Evolutionary conservation across 2,888 invertebrate genomes (phyloP).

Genomic region (Drosophila heteroneura): DNA sequence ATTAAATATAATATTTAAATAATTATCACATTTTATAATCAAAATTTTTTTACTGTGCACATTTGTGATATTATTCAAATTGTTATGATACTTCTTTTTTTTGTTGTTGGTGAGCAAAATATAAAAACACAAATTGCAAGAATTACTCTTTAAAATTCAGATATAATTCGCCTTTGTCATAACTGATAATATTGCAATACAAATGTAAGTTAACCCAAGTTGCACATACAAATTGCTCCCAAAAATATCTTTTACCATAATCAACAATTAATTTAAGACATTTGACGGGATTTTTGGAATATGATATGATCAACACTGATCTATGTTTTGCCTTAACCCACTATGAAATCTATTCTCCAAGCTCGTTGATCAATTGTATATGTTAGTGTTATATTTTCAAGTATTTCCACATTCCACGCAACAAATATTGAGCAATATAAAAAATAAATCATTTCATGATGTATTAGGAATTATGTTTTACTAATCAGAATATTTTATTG

Average conservation of each 20-base stretch:
- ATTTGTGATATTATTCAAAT: constrained; percentile 45
- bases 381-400: not conserved
- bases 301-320: not conserved
- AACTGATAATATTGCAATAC: not conserved
- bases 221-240: not conserved
- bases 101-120: constrained; percentile 30
- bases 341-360: not conserved
- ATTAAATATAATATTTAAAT: constrained; percentile 15
- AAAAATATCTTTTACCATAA: not conserved
- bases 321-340: not conserved
- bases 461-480: not conserved
- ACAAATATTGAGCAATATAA: not conserved
- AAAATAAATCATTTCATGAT: not conserved
- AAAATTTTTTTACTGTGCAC: constrained; percentile 49
- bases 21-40: constrained; percentile 27
- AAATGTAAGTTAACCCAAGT: constrained; percentile 25
- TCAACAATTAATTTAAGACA: not conserved
- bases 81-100: not conserved
- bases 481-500: not conserved
- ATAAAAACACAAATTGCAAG: not conserved
- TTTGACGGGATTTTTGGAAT: not conserved
- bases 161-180: not conserved
- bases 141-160: not conserved
- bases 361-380: not conserved
- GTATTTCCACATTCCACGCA: not conserved